Evolutionary conservation across 1,140 invertebrate genomes (phyloP).

Genomic region (Nebria ingens): DNA sequence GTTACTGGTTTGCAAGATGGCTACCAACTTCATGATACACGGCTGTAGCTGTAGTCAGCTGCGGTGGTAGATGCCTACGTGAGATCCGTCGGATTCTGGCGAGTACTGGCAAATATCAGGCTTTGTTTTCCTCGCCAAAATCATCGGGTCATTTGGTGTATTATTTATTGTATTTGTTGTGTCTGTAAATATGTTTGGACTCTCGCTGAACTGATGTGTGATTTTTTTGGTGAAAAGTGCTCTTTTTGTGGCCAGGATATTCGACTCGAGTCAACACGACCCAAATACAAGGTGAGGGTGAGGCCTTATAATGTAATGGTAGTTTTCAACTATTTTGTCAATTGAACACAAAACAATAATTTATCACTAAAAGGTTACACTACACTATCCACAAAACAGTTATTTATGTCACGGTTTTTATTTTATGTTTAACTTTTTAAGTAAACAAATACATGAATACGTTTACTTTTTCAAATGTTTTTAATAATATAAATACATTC

Average conservation of each 20-base stretch:
- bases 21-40: background rate
- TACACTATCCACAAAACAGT: no score
- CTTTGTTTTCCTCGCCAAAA: background rate
- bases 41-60: constrained; percentile 5
- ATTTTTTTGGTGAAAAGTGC: background rate
- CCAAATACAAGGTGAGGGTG: constrained; percentile 8
- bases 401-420: no score
- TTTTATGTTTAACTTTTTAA: background rate
- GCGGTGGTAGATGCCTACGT: constrained; percentile 3
- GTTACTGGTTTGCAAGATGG: background rate
- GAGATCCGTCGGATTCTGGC: constrained; percentile 2
- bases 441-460: background rate
- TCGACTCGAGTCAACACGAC: background rate
- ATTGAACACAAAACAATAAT: no score
- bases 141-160: background rate
- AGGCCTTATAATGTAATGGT: constrained; percentile 3
- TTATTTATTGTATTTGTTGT: background rate
- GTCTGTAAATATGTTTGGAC: background rate
- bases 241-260: background rate
- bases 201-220: background rate
- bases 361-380: no score
- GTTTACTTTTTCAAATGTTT: no score
- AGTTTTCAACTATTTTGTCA: background rate
- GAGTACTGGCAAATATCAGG: background rate
- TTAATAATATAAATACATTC: no score